A percentile compares a stretch with the other conserved stretches of the same genome.
phyloP scores from a whole-genome alignment of 2,888 invertebrate genomes.

The Eucriotettix oculatus region DNA sequence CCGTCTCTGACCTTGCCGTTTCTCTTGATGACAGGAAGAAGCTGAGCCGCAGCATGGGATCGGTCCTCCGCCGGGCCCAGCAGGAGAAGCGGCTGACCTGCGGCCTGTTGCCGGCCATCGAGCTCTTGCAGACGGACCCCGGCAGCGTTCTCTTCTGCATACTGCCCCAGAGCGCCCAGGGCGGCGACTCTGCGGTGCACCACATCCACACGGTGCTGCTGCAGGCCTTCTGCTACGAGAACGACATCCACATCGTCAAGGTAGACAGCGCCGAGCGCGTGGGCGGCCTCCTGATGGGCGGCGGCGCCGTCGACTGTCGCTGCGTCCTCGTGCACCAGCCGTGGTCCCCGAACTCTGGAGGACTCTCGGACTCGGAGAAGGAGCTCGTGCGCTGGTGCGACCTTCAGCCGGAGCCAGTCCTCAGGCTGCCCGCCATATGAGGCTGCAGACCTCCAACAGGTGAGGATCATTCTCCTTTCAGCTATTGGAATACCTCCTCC shows the following conservation, averaged over 20 bases:
- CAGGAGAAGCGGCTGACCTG: conserved; percentile 41
- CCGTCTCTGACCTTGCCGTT: background rate
- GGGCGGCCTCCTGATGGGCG: conserved; percentile 31
- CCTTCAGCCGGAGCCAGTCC: conserved; percentile 41
- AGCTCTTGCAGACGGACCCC: conserved; percentile 33
- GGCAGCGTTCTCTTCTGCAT: conserved; percentile 47
- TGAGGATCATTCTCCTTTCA: background rate
- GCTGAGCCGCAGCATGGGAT: conserved; percentile 3
- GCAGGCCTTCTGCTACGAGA: conserved; percentile 64
- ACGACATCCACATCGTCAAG: conserved; percentile 59
- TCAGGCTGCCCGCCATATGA: conserved; percentile 38
- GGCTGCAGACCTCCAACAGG: background rate
- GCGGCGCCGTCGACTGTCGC: conserved; percentile 29
- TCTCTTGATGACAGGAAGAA: background rate
- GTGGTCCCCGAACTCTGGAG: conserved; percentile 28
- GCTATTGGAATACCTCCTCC: too few species aligned
- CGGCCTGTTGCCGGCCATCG: conserved; percentile 44
- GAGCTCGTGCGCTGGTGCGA: conserved; percentile 49
- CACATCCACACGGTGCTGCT: conserved; percentile 61
- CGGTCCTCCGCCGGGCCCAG: conserved; percentile 14
- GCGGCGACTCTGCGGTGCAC: conserved; percentile 42
- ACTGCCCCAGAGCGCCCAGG: conserved; percentile 14
- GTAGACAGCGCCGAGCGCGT: conserved; percentile 37
- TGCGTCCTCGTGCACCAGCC: conserved; percentile 37
- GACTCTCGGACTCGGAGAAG: conserved; percentile 41